Conservation (phyloP, 1,140 invertebrate genomes). For the Cherax destructor region DNA sequence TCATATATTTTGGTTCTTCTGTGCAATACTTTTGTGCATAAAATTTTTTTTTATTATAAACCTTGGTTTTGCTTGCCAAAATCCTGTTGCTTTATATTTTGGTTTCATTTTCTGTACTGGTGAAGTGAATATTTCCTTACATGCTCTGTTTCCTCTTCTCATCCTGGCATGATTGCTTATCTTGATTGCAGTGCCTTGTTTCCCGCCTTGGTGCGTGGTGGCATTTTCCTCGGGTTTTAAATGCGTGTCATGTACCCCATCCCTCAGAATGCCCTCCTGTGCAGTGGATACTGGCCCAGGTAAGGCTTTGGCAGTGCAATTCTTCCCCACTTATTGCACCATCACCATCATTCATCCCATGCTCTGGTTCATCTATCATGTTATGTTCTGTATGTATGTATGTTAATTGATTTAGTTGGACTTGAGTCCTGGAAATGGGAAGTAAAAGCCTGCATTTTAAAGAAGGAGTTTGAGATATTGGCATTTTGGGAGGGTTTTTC, state of each 20-base stretch:
- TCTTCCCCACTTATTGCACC: too few species aligned
- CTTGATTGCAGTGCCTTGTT: not conserved
- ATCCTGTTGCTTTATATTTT: not conserved
- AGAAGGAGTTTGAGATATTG: too few species aligned
- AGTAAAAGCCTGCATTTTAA: too few species aligned
- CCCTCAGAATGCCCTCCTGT: conserved; percentile 4
- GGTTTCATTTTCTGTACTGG: not conserved
- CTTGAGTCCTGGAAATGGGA: too few species aligned
- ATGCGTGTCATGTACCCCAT: conserved; percentile 2
- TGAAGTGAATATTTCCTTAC: not conserved
- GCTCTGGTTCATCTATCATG: too few species aligned
- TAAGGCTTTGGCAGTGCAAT: not conserved
- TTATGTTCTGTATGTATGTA: too few species aligned
- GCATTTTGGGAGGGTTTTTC: too few species aligned
- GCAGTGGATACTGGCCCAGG: not conserved
- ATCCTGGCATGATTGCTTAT: not conserved
- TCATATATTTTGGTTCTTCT: too few species aligned
- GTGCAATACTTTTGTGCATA: too few species aligned
- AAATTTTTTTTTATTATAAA: not conserved
- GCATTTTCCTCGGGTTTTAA: not conserved
- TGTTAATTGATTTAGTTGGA: too few species aligned
- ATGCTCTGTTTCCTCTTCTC: not conserved
- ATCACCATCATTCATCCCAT: too few species aligned
- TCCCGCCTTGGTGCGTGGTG: not conserved
- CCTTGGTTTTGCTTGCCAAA: not conserved